Evolutionary conservation across 2,113 vertebrate genomes (phyloP).

Genomic region (Uropsilus gracilis): DNA sequence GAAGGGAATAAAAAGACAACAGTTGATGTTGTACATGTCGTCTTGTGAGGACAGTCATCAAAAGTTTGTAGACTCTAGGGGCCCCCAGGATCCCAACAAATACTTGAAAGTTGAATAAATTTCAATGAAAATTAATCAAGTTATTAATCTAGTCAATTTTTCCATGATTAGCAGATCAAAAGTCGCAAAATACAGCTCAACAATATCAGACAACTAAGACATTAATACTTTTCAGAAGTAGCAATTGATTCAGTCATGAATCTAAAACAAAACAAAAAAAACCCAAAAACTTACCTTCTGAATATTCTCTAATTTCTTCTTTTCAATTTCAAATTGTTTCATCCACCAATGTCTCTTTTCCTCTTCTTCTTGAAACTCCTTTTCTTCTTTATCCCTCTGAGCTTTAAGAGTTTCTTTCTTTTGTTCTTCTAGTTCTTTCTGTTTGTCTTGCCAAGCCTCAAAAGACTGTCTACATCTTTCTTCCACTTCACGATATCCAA

Average conservation of each 20-base stretch:
- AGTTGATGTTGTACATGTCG: background rate
- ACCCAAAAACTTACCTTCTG: slow-evolving; percentile 86
- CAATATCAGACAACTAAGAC: background rate
- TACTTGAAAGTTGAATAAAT: background rate
- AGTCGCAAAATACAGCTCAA: background rate
- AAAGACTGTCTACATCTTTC: slow-evolving; percentile 82
- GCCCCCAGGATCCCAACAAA: background rate
- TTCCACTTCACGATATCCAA: slow-evolving; percentile 83
- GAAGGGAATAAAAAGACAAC: background rate
- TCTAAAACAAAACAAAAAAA: slow-evolving; percentile 33
- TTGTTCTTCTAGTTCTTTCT: slow-evolving; percentile 82
- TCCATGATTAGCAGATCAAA: background rate
- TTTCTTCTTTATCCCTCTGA: slow-evolving; percentile 78
- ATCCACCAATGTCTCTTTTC: slow-evolving; percentile 80
- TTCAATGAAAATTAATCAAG: background rate
- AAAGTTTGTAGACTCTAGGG: background rate
- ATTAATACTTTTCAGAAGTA: background rate
- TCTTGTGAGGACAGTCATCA: background rate
- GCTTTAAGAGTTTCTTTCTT: slow-evolving; percentile 73
- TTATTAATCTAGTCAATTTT: background rate
- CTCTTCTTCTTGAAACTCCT: slow-evolving; percentile 83
- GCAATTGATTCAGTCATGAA: background rate
- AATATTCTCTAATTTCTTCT: slow-evolving; percentile 84
- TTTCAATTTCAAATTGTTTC: slow-evolving; percentile 88
- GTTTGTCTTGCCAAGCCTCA: slow-evolving; percentile 83